A percentile compares a stretch with the other conserved stretches of the same genome.
phyloP scores from a whole-genome alignment of 92 coral and sea anemone species.

The Umimayanthus kanabou region DNA sequence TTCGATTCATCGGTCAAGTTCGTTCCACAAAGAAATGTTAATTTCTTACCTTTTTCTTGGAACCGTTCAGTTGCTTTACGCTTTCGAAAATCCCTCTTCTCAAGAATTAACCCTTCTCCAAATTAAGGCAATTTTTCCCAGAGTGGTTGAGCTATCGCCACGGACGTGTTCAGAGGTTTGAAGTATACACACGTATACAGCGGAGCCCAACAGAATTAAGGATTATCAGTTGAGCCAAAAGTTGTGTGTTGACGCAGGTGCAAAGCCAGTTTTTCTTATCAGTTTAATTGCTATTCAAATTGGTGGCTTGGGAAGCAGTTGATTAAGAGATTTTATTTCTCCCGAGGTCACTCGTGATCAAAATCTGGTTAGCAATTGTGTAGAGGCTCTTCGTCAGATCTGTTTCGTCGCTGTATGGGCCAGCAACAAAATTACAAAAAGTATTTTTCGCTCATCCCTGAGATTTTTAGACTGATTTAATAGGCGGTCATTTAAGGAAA shows the following conservation, averaged over 20 bases:
- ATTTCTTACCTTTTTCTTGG: neutral
- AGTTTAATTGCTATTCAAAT: conserved; percentile 20
- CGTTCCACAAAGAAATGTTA: neutral
- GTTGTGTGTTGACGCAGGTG: conserved; percentile 20
- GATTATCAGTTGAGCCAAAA: neutral
- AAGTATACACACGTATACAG: neutral
- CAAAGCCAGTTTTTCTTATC: conserved; percentile 1
- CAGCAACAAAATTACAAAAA: neutral
- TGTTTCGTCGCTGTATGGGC: neutral
- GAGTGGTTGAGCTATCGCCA: neutral
- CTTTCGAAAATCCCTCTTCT: neutral
- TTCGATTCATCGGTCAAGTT: neutral
- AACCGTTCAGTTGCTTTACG: neutral
- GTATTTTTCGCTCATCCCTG: neutral
- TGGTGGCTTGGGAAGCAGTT: conserved; percentile 7
- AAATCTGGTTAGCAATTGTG: neutral
- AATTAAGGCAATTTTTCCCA: neutral
- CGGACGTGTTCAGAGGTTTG: neutral
- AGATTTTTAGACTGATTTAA: neutral
- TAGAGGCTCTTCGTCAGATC: neutral
- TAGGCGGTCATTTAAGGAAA: neutral
- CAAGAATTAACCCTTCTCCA: neutral
- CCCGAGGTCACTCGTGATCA: conserved; percentile 2
- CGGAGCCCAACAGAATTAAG: neutral
- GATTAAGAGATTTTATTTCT: neutral